Base-by-base conservation (phyloP, 2,797 vertebrate genomes). In the Bradypodion ventrale region DNA sequence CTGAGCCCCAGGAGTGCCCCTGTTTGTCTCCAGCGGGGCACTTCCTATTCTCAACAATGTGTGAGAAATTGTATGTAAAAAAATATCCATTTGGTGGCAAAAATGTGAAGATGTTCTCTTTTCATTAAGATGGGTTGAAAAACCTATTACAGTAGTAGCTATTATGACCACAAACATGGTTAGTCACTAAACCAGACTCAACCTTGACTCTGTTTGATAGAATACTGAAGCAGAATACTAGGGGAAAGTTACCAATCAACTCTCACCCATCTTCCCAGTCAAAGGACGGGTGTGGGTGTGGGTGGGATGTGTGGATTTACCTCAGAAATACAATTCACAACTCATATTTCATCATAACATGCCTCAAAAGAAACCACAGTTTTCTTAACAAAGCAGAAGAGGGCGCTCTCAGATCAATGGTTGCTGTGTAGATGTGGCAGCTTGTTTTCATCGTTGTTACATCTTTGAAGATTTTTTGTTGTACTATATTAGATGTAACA, bases 351-450 rank as follows among this genome's bases (percentile, higher is more conserved):
- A 37, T 37, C 65, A 16, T 25, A 49, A 52, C 37, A 27, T 27
- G 4, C 7, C 21, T 35, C 73, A 59, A 15, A 60, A 73, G 68
- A 89, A 82, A 7, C 10, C 85, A 83, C 76, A 89, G 62, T 88
- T 23, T 23, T 68, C 88, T 83, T 35, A 49, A 80, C 8, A 70
- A 83, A 85, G 89, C 94, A 93, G 92, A 92, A 93, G 94, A 92
- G 93, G 92, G 93, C 87, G 86, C 92, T 93, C 86, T 92, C 77
- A 80, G 85, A 86, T 90, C 78, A 78, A 42, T 2, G 69, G 56
- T 35, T 78, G 25, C 52, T 40, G 10, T 25, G 85, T 78, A 27
- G 70, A 37, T 46, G 49, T 75, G 25, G 0, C 52, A 13, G 4
- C 78, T 84, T 76, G 63, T 40, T 63, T 86, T 72, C 0, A 42